Percentiles rank a stretch among this genome's conserved stretches.
phyloP scores from a whole-genome alignment of 2,797 vertebrate genomes.

The Siniperca undulata region DNA sequence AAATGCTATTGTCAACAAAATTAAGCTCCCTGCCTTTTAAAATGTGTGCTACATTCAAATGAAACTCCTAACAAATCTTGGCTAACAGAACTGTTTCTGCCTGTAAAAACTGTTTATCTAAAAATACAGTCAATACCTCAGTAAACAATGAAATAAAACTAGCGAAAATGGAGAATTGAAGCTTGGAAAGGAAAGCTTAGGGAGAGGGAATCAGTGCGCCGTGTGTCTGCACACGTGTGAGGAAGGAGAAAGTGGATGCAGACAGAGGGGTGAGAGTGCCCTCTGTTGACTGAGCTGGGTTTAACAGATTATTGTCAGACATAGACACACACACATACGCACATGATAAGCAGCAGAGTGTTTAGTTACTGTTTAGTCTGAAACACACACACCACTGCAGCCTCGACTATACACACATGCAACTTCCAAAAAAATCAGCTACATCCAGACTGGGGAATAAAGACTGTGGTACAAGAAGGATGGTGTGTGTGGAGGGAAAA shows the following conservation, averaged over 20 bases:
- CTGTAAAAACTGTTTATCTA: constrained; percentile 3
- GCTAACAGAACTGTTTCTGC: constrained; percentile 14
- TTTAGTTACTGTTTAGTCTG: constrained; percentile 46
- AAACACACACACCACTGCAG: constrained; percentile 16
- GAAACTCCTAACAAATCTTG: constrained; percentile 6
- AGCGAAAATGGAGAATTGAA: constrained; percentile 54
- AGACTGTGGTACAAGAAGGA: constrained; percentile 25
- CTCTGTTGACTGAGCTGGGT: constrained; percentile 68
- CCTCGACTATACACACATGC: constrained; percentile 1
- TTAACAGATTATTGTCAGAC: constrained; percentile 13
- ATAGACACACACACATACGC: constrained; percentile 1
- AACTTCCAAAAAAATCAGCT: neutral
- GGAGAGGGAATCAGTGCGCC: constrained; percentile 23
- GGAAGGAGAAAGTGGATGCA: constrained; percentile 10
- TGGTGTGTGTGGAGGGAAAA: neutral
- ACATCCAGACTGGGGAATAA: constrained; percentile 27
- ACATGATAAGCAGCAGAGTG: constrained; percentile 12
- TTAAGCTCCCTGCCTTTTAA: constrained; percentile 18
- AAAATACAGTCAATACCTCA: constrained; percentile 34
- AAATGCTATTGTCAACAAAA: constrained; percentile 44
- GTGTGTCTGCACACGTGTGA: constrained; percentile 1
- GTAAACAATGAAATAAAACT: constrained; percentile 49
- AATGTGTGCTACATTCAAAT: constrained; percentile 20
- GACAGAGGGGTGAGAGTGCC: constrained; percentile 74
- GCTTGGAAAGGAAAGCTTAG: constrained; percentile 31